phyloP scores from a whole-genome alignment of 2,888 invertebrate species.

The Drosophila acutilabella region DNA sequence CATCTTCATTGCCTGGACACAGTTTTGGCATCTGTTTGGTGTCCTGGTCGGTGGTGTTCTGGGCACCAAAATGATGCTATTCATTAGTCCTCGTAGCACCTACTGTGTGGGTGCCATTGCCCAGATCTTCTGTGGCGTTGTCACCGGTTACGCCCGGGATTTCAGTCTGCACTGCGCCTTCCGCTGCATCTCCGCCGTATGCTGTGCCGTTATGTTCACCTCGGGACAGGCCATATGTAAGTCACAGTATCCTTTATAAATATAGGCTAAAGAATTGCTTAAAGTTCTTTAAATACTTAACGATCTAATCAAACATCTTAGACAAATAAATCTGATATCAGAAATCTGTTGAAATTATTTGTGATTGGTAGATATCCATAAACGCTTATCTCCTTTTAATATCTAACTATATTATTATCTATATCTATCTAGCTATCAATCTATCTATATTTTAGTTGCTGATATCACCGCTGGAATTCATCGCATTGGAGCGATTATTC shows the following conservation, averaged over 20 bases:
- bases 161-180: constrained; percentile 85
- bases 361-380: too few relatives aligned
- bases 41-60: constrained; percentile 85
- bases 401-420: background rate
- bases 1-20: constrained; percentile 85
- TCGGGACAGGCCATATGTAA: constrained; percentile 85
- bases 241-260: constrained; percentile 3
- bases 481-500: constrained; percentile 83
- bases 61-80: constrained; percentile 84
- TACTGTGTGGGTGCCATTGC: constrained; percentile 84
- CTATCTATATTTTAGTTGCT: too few relatives aligned
- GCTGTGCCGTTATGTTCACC: constrained; percentile 85
- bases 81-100: constrained; percentile 83
- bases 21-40: constrained; percentile 86
- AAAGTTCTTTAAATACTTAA: too few relatives aligned
- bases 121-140: constrained; percentile 84
- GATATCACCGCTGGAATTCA: constrained; percentile 85
- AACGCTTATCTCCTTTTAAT: background rate
- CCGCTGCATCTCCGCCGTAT: constrained; percentile 84
- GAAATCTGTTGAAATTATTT: too few relatives aligned
- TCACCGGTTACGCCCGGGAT: constrained; percentile 83
- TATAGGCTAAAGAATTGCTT: too few relatives aligned
- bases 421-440: too few relatives aligned
- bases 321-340: too few relatives aligned
- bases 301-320: too few relatives aligned